Percentiles rank a stretch among this genome's conserved stretches.
Conservation (phyloP, 2,113 vertebrate genomes). For the Siphamia tubifer region DNA sequence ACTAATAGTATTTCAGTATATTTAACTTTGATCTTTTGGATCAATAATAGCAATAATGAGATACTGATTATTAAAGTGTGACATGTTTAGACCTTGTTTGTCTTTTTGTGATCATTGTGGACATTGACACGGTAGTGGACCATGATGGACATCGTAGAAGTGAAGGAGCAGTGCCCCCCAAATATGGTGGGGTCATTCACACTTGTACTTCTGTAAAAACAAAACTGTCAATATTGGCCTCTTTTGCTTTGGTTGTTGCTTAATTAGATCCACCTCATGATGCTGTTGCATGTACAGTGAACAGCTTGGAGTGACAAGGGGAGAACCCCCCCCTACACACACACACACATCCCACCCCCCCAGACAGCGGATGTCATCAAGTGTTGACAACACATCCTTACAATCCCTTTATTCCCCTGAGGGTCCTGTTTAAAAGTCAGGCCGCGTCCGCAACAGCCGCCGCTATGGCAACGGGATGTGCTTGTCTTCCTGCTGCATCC, state of each 20-base stretch:
- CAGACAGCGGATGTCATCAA: constrained; percentile 59
- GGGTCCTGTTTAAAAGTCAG: constrained; percentile 75
- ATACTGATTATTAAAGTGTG: too few species aligned
- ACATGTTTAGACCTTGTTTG: too few species aligned
- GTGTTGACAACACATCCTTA: constrained; percentile 66
- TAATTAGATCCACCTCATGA: constrained; percentile 28
- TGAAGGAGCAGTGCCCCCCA: too few species aligned
- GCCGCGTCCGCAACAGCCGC: constrained; percentile 60
- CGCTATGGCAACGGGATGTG: constrained; percentile 75
- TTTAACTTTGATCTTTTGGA: too few species aligned
- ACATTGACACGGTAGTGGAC: too few species aligned
- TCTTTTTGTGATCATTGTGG: too few species aligned
- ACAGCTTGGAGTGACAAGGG: constrained; percentile 24
- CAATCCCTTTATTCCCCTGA: constrained; percentile 38
- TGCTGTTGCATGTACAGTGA: not conserved
- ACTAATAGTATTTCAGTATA: too few species aligned
- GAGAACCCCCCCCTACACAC: not conserved
- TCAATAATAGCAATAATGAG: too few species aligned
- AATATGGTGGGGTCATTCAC: too few species aligned
- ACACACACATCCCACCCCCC: not conserved
- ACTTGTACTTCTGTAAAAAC: not conserved
- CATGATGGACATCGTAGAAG: too few species aligned
- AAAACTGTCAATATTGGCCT: constrained; percentile 17
- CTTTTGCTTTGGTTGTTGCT: constrained; percentile 22
- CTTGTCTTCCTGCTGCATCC: constrained; percentile 58